Evolutionary conservation across 2,888 invertebrate species (phyloP).

Genomic region (Trachelus stipa): DNA sequence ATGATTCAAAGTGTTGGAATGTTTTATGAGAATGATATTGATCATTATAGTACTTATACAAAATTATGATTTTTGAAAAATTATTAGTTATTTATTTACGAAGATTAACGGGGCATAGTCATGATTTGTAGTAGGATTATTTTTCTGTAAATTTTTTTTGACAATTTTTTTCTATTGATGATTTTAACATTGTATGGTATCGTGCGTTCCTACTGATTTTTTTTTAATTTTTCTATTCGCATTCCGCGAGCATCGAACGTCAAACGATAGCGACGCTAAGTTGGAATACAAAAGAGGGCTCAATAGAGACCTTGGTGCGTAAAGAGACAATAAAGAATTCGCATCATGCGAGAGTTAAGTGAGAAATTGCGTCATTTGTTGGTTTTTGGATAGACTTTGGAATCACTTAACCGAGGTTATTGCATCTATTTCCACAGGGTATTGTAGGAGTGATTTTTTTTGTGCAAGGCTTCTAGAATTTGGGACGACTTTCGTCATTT

Average conservation of each 20-base stretch:
- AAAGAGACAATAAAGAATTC: conserved; percentile 48
- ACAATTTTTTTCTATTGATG: background rate
- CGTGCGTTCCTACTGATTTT: background rate
- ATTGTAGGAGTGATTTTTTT: background rate
- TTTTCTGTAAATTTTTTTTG: background rate
- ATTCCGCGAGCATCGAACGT: conserved; percentile 37
- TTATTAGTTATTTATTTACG: background rate
- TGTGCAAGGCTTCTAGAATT: background rate
- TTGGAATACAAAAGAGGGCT: conserved; percentile 6
- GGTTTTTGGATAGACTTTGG: conserved; percentile 7
- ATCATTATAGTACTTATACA: background rate
- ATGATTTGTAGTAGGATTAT: background rate
- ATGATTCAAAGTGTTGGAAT: conserved; percentile 4
- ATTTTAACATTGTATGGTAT: background rate
- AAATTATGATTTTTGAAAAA: background rate
- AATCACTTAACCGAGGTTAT: background rate
- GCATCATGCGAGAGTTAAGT: conserved; percentile 26
- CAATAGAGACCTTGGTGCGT: conserved; percentile 39
- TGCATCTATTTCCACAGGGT: background rate
- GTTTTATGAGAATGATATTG: background rate
- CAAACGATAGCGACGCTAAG: conserved; percentile 29
- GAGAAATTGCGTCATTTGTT: conserved; percentile 20
- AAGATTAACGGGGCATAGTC: background rate
- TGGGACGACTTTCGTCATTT: background rate
- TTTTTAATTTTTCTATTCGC: conserved; percentile 19